A percentile compares a stretch with the other conserved stretches of the same genome.
Conservation (phyloP, 2,113 vertebrate species). For the Bungarus multicinctus region DNA sequence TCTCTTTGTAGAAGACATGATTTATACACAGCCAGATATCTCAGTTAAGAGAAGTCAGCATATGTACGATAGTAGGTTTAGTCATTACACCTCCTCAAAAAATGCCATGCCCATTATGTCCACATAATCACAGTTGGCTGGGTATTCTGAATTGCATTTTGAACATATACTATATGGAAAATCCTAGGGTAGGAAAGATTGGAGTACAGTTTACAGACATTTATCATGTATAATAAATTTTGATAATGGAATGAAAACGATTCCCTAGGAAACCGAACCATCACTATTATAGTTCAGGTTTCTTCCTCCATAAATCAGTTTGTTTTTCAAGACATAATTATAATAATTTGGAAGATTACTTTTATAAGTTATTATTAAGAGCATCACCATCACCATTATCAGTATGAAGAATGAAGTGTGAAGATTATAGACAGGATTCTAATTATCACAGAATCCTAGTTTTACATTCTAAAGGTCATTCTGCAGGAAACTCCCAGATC, state of each 20-base stretch:
- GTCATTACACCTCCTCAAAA: background rate
- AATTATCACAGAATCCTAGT: background rate
- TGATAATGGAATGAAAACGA: background rate
- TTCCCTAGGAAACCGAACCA: background rate
- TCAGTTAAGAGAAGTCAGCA: background rate
- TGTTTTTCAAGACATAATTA: background rate
- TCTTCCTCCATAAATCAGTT: background rate
- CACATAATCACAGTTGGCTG: background rate
- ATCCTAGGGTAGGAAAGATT: background rate
- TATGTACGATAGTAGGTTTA: background rate
- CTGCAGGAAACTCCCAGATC: background rate
- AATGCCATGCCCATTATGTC: background rate
- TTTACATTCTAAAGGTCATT: conserved; percentile 6
- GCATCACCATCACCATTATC: background rate
- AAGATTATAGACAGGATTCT: background rate
- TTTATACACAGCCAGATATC: background rate
- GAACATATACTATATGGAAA: background rate
- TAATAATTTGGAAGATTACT: conserved; percentile 4
- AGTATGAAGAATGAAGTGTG: background rate
- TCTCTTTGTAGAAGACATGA: background rate
- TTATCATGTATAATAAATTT: background rate
- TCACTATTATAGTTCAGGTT: background rate
- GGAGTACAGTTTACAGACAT: background rate
- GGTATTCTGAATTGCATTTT: background rate
- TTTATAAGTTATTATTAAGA: conserved; percentile 11